Evolutionary conservation across 2,797 vertebrate genomes (phyloP).

Genomic region (Adelosebastes latens): DNA sequence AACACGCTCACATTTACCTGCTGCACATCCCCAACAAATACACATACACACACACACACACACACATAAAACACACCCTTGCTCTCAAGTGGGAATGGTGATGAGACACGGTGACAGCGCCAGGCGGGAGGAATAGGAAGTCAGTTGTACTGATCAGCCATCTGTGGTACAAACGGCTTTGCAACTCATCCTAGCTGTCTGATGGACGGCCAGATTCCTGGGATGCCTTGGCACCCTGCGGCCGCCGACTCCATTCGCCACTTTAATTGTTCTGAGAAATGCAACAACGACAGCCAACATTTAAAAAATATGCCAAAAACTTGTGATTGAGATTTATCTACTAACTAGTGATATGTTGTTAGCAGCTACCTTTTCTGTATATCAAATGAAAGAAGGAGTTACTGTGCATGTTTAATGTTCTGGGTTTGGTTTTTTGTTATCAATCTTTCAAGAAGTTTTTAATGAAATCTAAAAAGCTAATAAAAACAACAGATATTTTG

Average conservation of each 20-base stretch:
- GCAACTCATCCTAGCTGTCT: constrained; percentile 72
- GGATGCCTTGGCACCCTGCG: constrained; percentile 61
- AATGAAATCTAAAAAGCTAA: neutral
- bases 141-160: constrained; percentile 83
- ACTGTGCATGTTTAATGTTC: neutral
- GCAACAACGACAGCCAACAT: constrained; percentile 42
- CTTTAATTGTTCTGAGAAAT: constrained; percentile 72
- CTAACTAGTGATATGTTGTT: neutral
- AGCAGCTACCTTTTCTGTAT: neutral
- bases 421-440: neutral
- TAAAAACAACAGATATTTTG: neutral
- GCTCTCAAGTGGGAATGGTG: constrained; percentile 58
- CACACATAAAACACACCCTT: constrained; percentile 33
- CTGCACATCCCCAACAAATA: constrained; percentile 32
- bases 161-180: constrained; percentile 82
- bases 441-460: neutral
- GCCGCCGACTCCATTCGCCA: constrained; percentile 53
- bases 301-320: constrained; percentile 42
- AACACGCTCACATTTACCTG: constrained; percentile 51
- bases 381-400: neutral
- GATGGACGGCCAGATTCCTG: constrained; percentile 75
- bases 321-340: neutral
- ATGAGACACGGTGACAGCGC: constrained; percentile 65
- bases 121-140: constrained; percentile 67
- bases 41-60: constrained; percentile 18